Conservation (phyloP, 2,888 invertebrate species). For the Leptopilina drosophilae region DNA sequence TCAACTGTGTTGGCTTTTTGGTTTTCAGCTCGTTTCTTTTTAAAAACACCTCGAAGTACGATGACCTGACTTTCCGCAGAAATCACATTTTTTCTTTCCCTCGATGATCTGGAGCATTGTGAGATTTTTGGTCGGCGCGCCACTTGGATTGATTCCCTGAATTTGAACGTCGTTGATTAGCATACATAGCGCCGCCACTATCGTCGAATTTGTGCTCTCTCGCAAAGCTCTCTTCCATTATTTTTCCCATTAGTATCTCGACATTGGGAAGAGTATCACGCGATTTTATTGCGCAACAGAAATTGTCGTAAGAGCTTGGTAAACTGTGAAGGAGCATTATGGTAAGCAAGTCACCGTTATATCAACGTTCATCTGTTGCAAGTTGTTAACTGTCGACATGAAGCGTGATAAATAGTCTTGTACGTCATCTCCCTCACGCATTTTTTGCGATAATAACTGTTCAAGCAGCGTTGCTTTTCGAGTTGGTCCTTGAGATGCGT, state of each 20-base stretch:
- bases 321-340: constrained; percentile 36
- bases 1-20: too few relatives aligned
- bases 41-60: too few relatives aligned
- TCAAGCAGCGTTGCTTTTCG: constrained; percentile 48
- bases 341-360: constrained; percentile 22
- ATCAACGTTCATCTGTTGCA: constrained; percentile 5
- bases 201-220: constrained; percentile 32
- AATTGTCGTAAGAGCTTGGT: constrained; percentile 31
- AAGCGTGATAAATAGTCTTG: too few relatives aligned
- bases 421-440: too few relatives aligned
- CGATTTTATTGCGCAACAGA: constrained; percentile 35
- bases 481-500: constrained; percentile 46
- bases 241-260: constrained; percentile 22
- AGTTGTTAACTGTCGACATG: too few relatives aligned
- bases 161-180: background rate
- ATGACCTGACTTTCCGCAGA: too few relatives aligned
- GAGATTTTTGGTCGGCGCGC: background rate
- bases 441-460: constrained; percentile 32
- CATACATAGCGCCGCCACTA: constrained; percentile 23
- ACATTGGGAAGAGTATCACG: constrained; percentile 18
- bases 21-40: too few relatives aligned
- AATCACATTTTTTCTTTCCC: too few relatives aligned
- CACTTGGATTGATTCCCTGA: too few relatives aligned
- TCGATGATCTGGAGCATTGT: background rate
- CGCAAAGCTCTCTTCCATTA: constrained; percentile 35